These are phyloP conservation scores for Lasioglossum morio DNA, from an alignment of 2,888 invertebrate species.

Conservation along the genomic window DNA sequence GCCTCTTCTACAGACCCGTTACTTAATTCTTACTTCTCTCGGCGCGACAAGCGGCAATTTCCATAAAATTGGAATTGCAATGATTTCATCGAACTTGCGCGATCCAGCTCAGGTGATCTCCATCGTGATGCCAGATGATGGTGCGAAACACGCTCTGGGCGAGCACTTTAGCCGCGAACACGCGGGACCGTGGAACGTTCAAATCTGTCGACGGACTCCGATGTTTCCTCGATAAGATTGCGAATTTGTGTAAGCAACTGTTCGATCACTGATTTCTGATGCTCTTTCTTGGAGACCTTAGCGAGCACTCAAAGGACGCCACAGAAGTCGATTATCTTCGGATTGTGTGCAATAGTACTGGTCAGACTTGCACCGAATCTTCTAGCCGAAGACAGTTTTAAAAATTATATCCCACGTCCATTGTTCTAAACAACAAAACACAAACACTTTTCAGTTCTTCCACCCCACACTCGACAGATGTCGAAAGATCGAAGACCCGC, in stretches of 20 bases:
- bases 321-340: too few species aligned
- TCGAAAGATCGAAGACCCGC: neutral
- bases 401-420: too few species aligned
- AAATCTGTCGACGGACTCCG: neutral
- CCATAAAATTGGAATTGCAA: constrained; percentile 30
- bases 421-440: neutral
- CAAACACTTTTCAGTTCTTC: neutral
- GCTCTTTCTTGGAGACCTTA: too few species aligned
- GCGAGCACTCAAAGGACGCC: too few species aligned
- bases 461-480: neutral
- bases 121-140: neutral
- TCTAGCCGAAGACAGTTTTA: too few species aligned
- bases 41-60: constrained; percentile 47
- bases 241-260: too few species aligned
- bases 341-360: too few species aligned
- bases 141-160: neutral
- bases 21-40: constrained; percentile 75
- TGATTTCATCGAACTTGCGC: neutral
- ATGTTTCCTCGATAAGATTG: neutral
- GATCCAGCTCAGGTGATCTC: constrained; percentile 33
- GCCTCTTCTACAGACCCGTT: constrained; percentile 63
- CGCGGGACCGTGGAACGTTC: neutral
- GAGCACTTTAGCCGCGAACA: neutral
- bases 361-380: too few species aligned
- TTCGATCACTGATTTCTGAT: too few species aligned